Evolutionary conservation across 64 coral and sea anemone species (phyloP).

Genomic region (Stichodactyla mertensii): DNA sequence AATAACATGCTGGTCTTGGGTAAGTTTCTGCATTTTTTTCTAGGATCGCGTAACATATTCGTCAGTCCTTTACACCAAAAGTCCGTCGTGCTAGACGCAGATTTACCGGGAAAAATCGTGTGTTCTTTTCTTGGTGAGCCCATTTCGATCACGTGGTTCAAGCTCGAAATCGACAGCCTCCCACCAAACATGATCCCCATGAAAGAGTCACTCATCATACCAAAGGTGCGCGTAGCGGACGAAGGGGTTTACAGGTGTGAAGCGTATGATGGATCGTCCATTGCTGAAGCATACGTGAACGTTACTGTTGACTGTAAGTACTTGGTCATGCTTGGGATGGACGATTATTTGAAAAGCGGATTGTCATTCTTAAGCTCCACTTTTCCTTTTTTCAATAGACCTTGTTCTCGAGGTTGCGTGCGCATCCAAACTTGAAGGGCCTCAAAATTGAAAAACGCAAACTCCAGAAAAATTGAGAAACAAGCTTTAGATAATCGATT

Average conservation of each 20-base stretch:
- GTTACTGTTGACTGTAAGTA: conserved; percentile 55
- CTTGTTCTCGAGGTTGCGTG: too few species aligned
- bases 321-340: too few species aligned
- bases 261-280: conserved; percentile 47
- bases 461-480: too few species aligned
- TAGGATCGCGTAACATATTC: background rate
- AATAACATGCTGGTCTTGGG: background rate
- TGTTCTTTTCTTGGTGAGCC: conserved; percentile 52
- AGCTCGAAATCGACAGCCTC: conserved; percentile 43
- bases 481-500: too few species aligned
- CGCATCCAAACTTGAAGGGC: too few species aligned
- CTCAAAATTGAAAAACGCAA: too few species aligned
- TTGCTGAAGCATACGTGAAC: conserved; percentile 41
- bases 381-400: too few species aligned
- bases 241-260: conserved; percentile 59
- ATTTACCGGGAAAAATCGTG: conserved; percentile 36
- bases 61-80: conserved; percentile 55
- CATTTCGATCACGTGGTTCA: conserved; percentile 58
- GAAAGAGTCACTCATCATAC: conserved; percentile 53
- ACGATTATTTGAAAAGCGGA: too few species aligned
- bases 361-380: too few species aligned
- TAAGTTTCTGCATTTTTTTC: background rate
- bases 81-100: conserved; percentile 27
- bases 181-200: conserved; percentile 63
- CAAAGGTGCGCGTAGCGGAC: conserved; percentile 42